A percentile compares a stretch with the other conserved stretches of the same genome.
Conservation (phyloP, 37 sponge, comb jelly and placozoan genomes). For the Agelas oroides region DNA sequence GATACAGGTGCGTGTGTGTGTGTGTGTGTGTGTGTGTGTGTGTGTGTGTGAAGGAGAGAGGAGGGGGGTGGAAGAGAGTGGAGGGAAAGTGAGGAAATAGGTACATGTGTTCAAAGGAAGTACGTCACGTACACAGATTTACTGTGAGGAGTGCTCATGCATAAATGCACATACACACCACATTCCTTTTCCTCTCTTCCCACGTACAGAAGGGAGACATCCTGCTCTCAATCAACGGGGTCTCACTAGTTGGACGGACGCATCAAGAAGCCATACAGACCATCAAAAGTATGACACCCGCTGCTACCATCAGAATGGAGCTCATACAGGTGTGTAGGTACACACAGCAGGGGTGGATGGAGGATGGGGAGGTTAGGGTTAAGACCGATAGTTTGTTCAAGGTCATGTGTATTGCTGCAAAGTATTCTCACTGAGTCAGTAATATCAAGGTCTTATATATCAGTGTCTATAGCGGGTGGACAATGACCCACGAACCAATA, state of each 20-base stretch:
- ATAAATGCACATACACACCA: not conserved
- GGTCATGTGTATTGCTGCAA: no score
- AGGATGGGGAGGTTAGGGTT: no score
- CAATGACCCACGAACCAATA: no score
- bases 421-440: no score
- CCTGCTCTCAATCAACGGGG: constrained; percentile 77
- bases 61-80: not conserved
- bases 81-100: not conserved
- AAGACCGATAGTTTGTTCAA: no score
- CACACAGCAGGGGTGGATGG: no score
- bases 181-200: not conserved
- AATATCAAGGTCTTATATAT: no score
- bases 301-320: constrained; percentile 59
- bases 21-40: constrained; percentile 11
- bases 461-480: no score
- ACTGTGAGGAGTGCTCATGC: not conserved
- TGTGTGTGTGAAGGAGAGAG: not conserved
- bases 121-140: not conserved
- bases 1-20: constrained; percentile 60
- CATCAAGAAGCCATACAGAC: constrained; percentile 87
- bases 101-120: not conserved
- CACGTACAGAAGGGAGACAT: constrained; percentile 82
- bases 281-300: constrained; percentile 57
- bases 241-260: constrained; percentile 59
- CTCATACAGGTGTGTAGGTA: constrained; percentile 72